Evolutionary conservation across 2,888 invertebrate genomes (phyloP), one percentile per base, ranked within the genome.

Genomic region (Heliconius ethilla): DNA sequence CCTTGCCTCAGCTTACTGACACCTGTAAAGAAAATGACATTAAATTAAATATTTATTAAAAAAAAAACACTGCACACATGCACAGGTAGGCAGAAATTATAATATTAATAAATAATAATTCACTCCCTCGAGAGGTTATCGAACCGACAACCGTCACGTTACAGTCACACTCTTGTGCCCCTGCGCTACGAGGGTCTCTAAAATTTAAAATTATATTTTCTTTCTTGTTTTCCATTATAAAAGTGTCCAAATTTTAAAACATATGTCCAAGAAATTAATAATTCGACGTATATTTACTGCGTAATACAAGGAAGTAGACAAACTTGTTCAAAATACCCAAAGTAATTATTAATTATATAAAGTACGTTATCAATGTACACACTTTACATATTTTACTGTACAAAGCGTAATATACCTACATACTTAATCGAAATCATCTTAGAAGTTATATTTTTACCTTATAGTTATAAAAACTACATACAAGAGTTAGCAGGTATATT

Each of bases 1-100:
- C 84, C 78, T 27, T 83, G 78, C 51, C 85, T 81, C 13, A 81
- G 74, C 29, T 83, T 76, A 73, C 37, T 82, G 5, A 86, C 84
- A 75, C 10, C 86, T 86, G 84, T 70, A 85, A 84, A 81, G 74
- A 51, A 69, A 78, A 76, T 63, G 66, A 74, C 13, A 40, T 7
- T 25, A 25, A 37, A 40, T 69, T 69, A 69, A 40, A 10, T 22
- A 63, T 27, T 62, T 10, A 4, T 5, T 22, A 51, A 13, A 40
- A 13, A 13, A 13, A 40, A 33, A 7, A 33, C 7, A 33, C 33
- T 33, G 33, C 7, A 33, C 7, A 33, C 33, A 33, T 33, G 40
- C 3, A 40, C 40, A 40, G 11, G 11, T 11, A 40, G 40, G 40
- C 40, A 40, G 40, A 40, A 40, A 40, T 40, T 40, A 40, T 40